Percentiles rank a stretch among this genome's conserved stretches.
These are phyloP conservation scores for Caenorhabditis tropicalis DNA, from an alignment of 1,140 invertebrate species.

Conservation along the genomic window DNA sequence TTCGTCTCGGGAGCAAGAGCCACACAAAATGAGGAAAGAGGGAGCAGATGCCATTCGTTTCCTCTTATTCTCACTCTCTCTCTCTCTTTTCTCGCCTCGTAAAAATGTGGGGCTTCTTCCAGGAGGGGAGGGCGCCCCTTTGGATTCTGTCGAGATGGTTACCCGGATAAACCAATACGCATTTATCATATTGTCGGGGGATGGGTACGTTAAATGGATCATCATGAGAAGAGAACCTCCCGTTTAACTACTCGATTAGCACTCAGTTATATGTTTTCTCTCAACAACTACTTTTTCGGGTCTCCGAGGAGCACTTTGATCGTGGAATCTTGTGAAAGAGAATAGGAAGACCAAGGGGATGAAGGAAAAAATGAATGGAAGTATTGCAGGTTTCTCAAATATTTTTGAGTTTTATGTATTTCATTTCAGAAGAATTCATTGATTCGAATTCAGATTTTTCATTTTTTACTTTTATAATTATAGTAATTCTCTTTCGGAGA, in stretches of 20 bases:
- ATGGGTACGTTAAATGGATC: background rate
- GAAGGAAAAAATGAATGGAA: no score
- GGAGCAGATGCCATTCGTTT: background rate
- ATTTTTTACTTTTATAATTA: no score
- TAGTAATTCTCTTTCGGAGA: no score
- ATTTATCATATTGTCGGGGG: conserved; percentile 26
- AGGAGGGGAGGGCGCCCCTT: background rate
- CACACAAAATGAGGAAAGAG: background rate
- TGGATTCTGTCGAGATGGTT: background rate
- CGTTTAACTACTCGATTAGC: conserved; percentile 9
- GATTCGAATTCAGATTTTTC: no score
- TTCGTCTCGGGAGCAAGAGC: background rate
- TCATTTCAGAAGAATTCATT: no score
- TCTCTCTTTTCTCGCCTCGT: conserved; percentile 24
- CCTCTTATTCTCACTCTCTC: no score
- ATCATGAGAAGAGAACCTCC: background rate
- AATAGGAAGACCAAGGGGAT: no score
- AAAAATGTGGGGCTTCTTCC: background rate
- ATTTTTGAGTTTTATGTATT: no score
- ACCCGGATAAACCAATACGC: background rate
- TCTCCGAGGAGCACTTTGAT: conserved; percentile 12
- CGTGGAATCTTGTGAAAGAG: no score
- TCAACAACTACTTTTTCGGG: background rate
- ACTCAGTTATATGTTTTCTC: background rate
- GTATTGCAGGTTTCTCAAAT: background rate